Evolutionary conservation across 2,113 vertebrate genomes (phyloP).

Genomic region (Nannobrachium achirus): DNA sequence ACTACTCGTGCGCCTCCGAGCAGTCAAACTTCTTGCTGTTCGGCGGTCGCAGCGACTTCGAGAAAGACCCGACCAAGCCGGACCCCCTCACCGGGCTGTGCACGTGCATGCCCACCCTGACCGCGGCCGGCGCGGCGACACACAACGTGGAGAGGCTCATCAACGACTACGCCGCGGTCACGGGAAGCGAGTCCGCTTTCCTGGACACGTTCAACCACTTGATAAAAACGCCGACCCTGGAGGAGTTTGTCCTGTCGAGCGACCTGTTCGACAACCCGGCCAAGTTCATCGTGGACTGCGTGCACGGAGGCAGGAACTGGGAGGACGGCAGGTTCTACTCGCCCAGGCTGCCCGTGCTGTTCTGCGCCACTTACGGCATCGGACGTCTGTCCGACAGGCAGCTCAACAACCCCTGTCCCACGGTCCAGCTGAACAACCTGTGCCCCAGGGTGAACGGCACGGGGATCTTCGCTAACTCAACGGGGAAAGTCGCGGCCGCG

Average conservation of each 20-base stretch:
- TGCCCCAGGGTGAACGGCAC: conserved; percentile 1
- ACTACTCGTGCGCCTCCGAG: background rate
- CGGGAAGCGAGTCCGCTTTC: background rate
- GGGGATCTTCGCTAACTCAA: background rate
- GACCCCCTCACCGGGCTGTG: conserved; percentile 1
- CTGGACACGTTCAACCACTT: background rate
- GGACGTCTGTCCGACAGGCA: background rate
- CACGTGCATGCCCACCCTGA: conserved; percentile 3
- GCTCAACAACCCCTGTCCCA: background rate
- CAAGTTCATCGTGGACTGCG: background rate
- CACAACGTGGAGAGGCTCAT: background rate
- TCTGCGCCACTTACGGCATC: conserved; percentile 3
- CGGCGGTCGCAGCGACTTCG: background rate
- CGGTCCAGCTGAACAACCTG: background rate
- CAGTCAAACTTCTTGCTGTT: background rate
- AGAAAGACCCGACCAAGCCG: background rate
- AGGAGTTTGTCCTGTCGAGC: conserved; percentile 3
- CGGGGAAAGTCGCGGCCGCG: background rate
- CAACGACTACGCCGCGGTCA: background rate
- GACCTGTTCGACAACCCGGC: conserved; percentile 3
- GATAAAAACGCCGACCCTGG: background rate
- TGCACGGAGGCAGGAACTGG: background rate
- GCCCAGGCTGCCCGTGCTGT: background rate
- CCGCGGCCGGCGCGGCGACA: background rate
- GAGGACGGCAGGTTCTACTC: conserved; percentile 1